phyloP scores from a whole-genome alignment of 2,797 vertebrate species.

The Masticophis lateralis region DNA sequence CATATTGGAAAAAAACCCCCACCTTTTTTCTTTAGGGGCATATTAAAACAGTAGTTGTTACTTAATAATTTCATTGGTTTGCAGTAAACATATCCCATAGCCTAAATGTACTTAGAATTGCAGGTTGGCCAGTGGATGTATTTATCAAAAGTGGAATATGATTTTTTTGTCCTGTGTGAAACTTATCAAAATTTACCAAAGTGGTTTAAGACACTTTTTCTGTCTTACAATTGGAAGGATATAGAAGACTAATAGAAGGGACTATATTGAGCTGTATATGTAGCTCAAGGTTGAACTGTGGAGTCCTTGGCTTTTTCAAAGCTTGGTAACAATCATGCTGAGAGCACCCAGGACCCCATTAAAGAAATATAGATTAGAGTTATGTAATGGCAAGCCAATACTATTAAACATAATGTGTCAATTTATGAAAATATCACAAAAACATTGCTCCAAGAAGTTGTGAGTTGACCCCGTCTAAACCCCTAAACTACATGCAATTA shows the following conservation, averaged over 20 bases:
- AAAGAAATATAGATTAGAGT: background rate
- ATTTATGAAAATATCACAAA: background rate
- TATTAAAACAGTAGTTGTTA: background rate
- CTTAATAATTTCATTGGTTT: background rate
- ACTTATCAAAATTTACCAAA: background rate
- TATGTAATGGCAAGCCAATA: background rate
- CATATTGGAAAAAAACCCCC: background rate
- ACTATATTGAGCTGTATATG: background rate
- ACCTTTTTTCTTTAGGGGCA: background rate
- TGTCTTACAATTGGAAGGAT: background rate
- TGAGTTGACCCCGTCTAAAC: background rate
- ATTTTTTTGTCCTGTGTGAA: background rate
- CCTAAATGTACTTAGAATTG: background rate
- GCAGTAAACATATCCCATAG: background rate
- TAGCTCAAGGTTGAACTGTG: background rate
- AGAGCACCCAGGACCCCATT: background rate
- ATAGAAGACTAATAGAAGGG: background rate
- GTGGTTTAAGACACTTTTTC: background rate
- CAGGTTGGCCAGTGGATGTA: background rate
- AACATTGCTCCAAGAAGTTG: background rate
- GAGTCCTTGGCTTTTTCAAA: background rate
- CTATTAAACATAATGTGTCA: background rate
- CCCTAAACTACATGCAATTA: background rate
- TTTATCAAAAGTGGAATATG: background rate
- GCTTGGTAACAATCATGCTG: background rate